These are phyloP conservation scores for Parnassius smintheus DNA, from an alignment of 2,888 invertebrate species.

Conservation along the genomic window DNA sequence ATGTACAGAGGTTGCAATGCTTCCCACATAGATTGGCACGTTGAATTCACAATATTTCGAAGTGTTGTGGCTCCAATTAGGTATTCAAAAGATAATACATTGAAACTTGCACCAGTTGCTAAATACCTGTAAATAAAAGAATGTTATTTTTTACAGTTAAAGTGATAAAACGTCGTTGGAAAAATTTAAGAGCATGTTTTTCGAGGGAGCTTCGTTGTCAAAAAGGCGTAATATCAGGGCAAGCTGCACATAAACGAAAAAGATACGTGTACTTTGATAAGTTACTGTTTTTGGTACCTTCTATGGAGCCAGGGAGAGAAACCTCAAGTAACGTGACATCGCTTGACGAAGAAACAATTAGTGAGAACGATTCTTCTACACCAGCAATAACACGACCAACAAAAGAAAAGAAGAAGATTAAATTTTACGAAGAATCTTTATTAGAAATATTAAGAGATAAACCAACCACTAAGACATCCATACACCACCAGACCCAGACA, in stretches of 20 bases:
- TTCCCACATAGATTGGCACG: slow-evolving; percentile 38
- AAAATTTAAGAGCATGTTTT: slow-evolving; percentile 29
- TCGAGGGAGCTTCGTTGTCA: slow-evolving; percentile 31
- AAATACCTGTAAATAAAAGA: slow-evolving; percentile 30
- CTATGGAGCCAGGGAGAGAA: slow-evolving; percentile 29
- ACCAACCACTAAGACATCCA: slow-evolving; percentile 20
- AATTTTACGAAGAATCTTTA: slow-evolving; percentile 26
- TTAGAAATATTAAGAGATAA: slow-evolving; percentile 26
- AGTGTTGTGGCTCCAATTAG: slow-evolving; percentile 38
- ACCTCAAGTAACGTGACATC: slow-evolving; percentile 26
- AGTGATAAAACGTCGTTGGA: slow-evolving; percentile 1
- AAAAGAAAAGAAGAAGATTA: background rate
- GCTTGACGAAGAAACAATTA: slow-evolving; percentile 27
- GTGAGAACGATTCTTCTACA: slow-evolving; percentile 20
- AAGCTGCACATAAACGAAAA: slow-evolving; percentile 33
- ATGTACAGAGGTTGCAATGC: slow-evolving; percentile 27
- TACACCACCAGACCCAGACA: slow-evolving; percentile 21
- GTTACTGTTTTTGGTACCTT: slow-evolving; percentile 34
- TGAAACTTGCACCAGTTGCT: slow-evolving; percentile 31
- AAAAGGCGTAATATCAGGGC: slow-evolving; percentile 34
- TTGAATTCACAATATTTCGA: slow-evolving; percentile 37
- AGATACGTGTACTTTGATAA: slow-evolving; percentile 36
- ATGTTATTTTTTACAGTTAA: slow-evolving; percentile 34
- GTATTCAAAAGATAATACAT: slow-evolving; percentile 38
- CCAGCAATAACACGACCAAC: slow-evolving; percentile 2